Evolutionary conservation across 2,113 vertebrate species (phyloP).

Genomic region (Hassar affinis): DNA sequence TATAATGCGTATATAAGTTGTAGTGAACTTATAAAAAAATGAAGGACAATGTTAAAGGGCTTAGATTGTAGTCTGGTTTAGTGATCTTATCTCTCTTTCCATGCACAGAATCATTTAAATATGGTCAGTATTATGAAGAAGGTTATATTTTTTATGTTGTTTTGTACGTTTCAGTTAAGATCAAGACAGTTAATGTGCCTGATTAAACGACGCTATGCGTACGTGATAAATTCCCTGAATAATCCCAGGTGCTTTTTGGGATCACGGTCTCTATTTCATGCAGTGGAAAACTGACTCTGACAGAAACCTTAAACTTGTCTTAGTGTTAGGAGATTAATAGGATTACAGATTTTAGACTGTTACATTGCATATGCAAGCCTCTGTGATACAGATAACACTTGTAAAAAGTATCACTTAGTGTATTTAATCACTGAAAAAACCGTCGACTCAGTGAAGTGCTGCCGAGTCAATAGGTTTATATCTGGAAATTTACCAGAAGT

Average conservation of each 20-base stretch:
- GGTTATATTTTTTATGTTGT: neutral
- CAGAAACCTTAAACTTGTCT: neutral
- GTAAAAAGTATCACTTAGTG: neutral
- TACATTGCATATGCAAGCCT: neutral
- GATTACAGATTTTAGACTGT: neutral
- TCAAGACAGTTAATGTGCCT: neutral
- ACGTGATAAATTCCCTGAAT: neutral
- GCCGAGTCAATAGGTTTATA: neutral
- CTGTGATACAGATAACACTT: neutral
- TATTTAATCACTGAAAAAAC: neutral
- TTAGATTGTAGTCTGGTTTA: neutral
- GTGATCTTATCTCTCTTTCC: neutral
- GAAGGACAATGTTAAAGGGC: neutral
- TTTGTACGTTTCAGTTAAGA: neutral
- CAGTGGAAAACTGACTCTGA: neutral
- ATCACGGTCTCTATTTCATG: neutral
- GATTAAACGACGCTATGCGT: neutral
- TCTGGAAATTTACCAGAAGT: neutral
- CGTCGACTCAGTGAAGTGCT: neutral
- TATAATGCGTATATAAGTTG: constrained; percentile 7
- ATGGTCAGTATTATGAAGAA: constrained; percentile 1
- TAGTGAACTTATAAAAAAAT: neutral
- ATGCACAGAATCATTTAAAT: constrained; percentile 11
- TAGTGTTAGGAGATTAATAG: neutral
- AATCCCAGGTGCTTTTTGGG: neutral